Conservation (phyloP, 2,113 vertebrate species). For the Solenodon paradoxus region DNA sequence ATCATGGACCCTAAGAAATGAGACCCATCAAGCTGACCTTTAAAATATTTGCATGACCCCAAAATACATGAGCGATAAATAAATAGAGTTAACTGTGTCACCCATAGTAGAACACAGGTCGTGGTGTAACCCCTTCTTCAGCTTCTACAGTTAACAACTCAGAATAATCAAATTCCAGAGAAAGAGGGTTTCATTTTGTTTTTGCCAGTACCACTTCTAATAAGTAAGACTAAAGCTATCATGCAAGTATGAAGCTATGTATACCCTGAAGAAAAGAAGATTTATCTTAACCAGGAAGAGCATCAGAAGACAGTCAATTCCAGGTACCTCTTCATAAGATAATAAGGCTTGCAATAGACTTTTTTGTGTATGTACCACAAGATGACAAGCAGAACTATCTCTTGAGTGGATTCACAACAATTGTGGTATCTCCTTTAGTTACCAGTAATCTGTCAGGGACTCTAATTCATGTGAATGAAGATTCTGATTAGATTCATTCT, state of each 20-base stretch:
- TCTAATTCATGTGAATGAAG: neutral
- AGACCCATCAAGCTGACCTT: neutral
- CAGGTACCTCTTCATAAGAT: neutral
- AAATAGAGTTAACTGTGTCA: neutral
- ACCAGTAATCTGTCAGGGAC: neutral
- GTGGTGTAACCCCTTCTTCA: neutral
- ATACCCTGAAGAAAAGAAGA: neutral
- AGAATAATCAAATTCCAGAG: neutral
- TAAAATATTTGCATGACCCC: neutral
- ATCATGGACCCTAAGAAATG: neutral
- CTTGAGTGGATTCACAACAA: neutral
- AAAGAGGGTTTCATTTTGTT: neutral
- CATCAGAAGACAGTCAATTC: neutral
- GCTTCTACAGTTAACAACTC: neutral
- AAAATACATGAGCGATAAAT: neutral
- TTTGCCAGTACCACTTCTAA: neutral
- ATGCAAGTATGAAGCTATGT: neutral
- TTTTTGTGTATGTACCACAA: neutral
- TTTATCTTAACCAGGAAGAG: neutral
- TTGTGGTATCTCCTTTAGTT: neutral
- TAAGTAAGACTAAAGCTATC: neutral
- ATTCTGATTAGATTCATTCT: neutral
- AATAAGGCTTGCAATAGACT: neutral
- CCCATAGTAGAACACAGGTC: neutral
- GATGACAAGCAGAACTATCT: neutral